Percentiles rank a stretch among this genome's conserved stretches.
phyloP scores from a whole-genome alignment of 2,113 vertebrate genomes.

The Steatornis caripensis region DNA sequence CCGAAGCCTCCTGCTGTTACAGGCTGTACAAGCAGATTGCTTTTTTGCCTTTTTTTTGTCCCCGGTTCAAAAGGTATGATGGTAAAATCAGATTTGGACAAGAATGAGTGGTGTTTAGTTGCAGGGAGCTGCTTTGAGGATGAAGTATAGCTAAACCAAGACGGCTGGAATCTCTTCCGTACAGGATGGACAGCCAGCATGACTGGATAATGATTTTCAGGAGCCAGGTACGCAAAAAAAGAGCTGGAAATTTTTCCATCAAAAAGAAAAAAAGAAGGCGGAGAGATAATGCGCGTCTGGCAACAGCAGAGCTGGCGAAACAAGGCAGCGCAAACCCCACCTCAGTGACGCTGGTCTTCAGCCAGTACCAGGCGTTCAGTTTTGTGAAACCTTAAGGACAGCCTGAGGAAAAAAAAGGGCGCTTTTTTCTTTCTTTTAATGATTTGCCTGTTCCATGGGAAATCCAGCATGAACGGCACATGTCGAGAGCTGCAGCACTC shows the following conservation, averaged over 20 bases:
- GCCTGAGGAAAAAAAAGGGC: neutral
- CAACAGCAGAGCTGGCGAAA: neutral
- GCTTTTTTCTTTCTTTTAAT: accelerated
- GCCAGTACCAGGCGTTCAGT: neutral
- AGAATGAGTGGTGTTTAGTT: neutral
- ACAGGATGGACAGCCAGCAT: neutral
- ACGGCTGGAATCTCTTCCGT: neutral
- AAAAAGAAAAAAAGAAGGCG: neutral
- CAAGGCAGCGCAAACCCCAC: neutral
- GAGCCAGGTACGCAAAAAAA: neutral
- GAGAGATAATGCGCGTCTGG: accelerated
- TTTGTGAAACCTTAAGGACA: neutral
- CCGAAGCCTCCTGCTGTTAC: neutral
- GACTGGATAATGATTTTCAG: neutral
- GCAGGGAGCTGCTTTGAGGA: neutral
- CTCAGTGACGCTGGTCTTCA: neutral
- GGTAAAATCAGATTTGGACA: neutral
- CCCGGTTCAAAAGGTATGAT: neutral
- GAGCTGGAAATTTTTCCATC: neutral
- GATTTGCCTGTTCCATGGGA: neutral
- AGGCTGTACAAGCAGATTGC: neutral
- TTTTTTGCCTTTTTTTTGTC: neutral
- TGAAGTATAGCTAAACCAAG: neutral
- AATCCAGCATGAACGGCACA: neutral
- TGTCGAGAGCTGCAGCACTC: neutral